Conservation (phyloP, 2,888 invertebrate species). For the Epirrhoe tristata region DNA sequence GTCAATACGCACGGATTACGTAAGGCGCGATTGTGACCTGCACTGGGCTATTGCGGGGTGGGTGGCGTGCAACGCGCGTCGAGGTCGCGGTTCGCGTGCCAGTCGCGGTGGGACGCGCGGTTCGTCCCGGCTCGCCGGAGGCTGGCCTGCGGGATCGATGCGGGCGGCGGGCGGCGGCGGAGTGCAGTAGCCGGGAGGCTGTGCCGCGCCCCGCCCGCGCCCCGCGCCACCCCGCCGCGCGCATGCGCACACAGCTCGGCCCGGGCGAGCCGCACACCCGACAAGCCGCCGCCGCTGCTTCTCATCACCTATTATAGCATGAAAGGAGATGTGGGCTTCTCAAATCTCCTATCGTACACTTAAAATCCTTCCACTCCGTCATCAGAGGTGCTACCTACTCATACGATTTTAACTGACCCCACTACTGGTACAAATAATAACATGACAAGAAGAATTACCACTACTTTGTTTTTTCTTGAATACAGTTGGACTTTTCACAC, state of each 20-base stretch:
- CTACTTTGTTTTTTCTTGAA: no score
- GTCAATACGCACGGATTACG: conserved; percentile 73
- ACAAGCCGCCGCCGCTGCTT: conserved; percentile 59
- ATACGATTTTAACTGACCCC: no score
- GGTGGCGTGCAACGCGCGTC: conserved; percentile 58
- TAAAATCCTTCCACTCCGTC: no score
- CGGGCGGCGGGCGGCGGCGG: conserved; percentile 84
- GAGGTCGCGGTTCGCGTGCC: conserved; percentile 53
- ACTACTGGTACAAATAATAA: no score
- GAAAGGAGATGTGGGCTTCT: no score
- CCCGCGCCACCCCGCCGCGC: conserved; percentile 48
- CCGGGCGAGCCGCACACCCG: conserved; percentile 47
- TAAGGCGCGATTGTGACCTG: conserved; percentile 74
- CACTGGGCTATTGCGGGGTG: conserved; percentile 57
- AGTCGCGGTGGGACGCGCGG: conserved; percentile 60
- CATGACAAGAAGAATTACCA: no score
- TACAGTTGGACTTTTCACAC: no score
- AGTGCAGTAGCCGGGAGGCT: conserved; percentile 78
- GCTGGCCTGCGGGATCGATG: conserved; percentile 81
- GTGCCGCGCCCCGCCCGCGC: conserved; percentile 69
- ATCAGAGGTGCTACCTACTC: no score
- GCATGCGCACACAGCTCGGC: conserved; percentile 47
- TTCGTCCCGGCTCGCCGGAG: conserved; percentile 65
- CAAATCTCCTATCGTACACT: conserved; percentile 53
- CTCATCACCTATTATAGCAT: conserved; percentile 62